Base-by-base conservation (phyloP, 2,797 vertebrate genomes). In the Limnodromus scolopaceus region DNA sequence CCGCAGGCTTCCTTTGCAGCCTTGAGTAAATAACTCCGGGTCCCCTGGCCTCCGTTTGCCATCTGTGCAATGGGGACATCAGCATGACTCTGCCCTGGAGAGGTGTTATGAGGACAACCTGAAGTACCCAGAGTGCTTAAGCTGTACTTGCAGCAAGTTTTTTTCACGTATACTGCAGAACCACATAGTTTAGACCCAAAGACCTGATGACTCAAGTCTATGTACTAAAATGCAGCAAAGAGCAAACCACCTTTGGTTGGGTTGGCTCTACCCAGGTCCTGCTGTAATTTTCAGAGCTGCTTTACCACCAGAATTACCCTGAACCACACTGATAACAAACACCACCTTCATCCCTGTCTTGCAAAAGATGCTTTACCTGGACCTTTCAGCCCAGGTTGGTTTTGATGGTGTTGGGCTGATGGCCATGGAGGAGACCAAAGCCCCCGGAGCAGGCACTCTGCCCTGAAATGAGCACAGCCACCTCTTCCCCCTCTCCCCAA, bases 401-500 rank as follows among this genome's bases (percentile, higher is more conserved):
- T 75, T 76, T 46, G 32, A 51, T 74, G 10, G 8, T 3, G 18
- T 13, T 66, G 79, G 9, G 71, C 32, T 76, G 55, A 32, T 75
- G 69, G 55, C 45, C 53, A 8, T 32, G 46, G 66, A 60, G 74
- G 28, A 53, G n/a, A 86, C 28, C 43, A 76, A 9, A 30, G 4
- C 2, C 3, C n/a, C 2, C 0, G 0, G 41, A 60, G 70, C 27
- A 54, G 17, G 15, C 24, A 5, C 18, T 16, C 23, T 38, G 28
- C 45, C 36, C 36, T 3, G 1, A n/a, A 32, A 45, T 1, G 22
- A 74, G 24, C n/a, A 0, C 6, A 80, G 72, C 34, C 72, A 51
- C 77, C n/a, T 93, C 90, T 94, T 93, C 66, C 58, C 51, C 63
- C 46, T 76, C 46, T 76, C 72, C 46, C 87, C 83, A 84, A 34